A percentile compares a stretch with the other conserved stretches of the same genome.
Evolutionary conservation across 2,113 vertebrate genomes (phyloP).

Genomic region (Corvus hawaiiensis): DNA sequence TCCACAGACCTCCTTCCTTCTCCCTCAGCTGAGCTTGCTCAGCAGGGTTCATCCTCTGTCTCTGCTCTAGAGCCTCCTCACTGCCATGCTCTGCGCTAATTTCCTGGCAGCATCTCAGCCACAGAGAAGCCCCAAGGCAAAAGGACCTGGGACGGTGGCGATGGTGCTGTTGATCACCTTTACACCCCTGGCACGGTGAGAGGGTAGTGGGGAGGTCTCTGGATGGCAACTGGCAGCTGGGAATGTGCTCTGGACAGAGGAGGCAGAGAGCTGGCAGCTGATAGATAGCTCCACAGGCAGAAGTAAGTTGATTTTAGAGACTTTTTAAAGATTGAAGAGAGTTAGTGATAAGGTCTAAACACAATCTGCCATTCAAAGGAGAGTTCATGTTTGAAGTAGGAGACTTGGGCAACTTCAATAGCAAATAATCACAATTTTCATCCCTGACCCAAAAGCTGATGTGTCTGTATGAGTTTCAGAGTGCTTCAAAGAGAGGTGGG

Average conservation of each 20-base stretch:
- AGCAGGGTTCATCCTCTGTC: background rate
- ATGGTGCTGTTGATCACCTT: background rate
- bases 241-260: background rate
- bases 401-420: background rate
- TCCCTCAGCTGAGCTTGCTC: background rate
- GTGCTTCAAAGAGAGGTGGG: background rate
- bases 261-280: background rate
- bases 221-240: background rate
- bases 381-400: background rate
- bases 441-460: background rate
- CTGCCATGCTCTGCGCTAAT: rapidly evolving
- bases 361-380: background rate
- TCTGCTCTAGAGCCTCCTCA: background rate
- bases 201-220: background rate
- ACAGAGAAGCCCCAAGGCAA: background rate
- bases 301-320: background rate
- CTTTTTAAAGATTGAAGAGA: background rate
- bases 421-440: background rate
- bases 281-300: background rate
- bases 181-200: background rate
- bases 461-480: background rate
- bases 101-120: background rate
- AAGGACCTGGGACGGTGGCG: background rate
- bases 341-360: background rate
- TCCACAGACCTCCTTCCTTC: background rate